These are phyloP conservation scores for Sisor rabdophorus DNA, from an alignment of 2,113 vertebrate genomes.

Conservation along the genomic window DNA sequence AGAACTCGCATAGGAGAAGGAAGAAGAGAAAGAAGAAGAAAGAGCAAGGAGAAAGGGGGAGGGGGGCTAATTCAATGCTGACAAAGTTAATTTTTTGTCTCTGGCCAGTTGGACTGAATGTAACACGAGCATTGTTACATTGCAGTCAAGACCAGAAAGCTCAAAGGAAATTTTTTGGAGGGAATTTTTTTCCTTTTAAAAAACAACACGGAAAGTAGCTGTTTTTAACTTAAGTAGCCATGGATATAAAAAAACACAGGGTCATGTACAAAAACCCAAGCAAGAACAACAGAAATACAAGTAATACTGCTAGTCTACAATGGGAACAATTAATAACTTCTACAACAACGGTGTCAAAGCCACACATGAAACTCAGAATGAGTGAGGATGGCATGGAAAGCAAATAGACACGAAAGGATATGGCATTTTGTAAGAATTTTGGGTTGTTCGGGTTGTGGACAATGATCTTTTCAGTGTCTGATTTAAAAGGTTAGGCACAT, in stretches of 20 bases:
- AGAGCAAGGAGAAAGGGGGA: constrained; percentile 62
- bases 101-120: constrained; percentile 89
- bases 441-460: constrained; percentile 42
- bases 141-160: constrained; percentile 75
- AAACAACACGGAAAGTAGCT: constrained; percentile 54
- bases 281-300: constrained; percentile 55
- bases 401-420: constrained; percentile 23
- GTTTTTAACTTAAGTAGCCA: constrained; percentile 53
- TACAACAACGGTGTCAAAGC: constrained; percentile 68
- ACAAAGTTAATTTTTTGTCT: constrained; percentile 70
- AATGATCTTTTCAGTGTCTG: constrained; percentile 54
- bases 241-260: constrained; percentile 60
- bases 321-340: constrained; percentile 63
- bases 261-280: constrained; percentile 42
- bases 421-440: background rate
- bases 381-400: constrained; percentile 58
- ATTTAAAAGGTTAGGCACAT: background rate
- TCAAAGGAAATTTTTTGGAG: constrained; percentile 19
- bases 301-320: constrained; percentile 39
- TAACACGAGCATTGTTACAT: constrained; percentile 86
- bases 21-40: constrained; percentile 61
- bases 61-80: constrained; percentile 86
- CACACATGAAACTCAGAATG: constrained; percentile 58
- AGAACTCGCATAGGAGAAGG: constrained; percentile 51
- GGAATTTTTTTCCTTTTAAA: background rate